Conservation (phyloP, 2,113 vertebrate genomes). For the Cryptomyrus ogoouensis region DNA sequence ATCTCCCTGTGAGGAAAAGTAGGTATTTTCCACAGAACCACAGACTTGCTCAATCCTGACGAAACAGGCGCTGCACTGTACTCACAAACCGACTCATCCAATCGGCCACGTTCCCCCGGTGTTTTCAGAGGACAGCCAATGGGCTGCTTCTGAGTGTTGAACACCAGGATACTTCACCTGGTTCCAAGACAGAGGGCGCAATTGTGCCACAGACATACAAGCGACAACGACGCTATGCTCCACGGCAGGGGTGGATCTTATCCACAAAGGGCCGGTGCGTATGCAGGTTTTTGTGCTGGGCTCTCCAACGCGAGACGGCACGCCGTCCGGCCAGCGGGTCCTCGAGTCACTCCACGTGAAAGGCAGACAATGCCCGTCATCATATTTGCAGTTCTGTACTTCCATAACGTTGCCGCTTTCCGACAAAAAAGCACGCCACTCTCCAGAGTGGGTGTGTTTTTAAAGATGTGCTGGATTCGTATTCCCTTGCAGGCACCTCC, state of each 20-base stretch:
- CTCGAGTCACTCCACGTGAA: not conserved
- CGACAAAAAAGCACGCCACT: not conserved
- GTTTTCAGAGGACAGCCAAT: not conserved
- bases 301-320: not conserved
- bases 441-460: not conserved
- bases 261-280: too few relatives aligned
- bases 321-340: not conserved
- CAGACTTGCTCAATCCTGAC: not conserved
- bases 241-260: not conserved
- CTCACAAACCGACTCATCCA: not conserved
- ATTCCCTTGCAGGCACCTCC: not conserved
- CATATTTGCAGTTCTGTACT: not conserved
- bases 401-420: not conserved
- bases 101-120: not conserved
- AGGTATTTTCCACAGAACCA: constrained; percentile 1
- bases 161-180: not conserved
- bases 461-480: not conserved
- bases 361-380: not conserved
- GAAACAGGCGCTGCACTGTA: not conserved
- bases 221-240: not conserved
- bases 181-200: not conserved
- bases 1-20: not conserved
- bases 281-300: not conserved
- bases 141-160: not conserved
- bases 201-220: not conserved